These are phyloP conservation scores for Oryzias dopingdopingensis DNA, from an alignment of 2,797 vertebrate genomes.

Conservation along the genomic window DNA sequence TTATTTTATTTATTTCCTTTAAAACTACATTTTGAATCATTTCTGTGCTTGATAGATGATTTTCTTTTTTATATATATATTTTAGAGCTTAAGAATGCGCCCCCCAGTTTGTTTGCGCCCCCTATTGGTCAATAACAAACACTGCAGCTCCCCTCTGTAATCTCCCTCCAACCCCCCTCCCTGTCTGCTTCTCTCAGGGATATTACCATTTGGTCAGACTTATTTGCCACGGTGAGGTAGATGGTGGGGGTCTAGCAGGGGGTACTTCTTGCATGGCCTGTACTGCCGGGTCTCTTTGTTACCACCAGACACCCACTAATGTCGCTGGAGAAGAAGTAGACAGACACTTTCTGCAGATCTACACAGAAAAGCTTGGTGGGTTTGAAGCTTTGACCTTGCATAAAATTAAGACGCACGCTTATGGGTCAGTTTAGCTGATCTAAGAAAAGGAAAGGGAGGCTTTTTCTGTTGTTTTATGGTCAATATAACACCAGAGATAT, in stretches of 20 bases:
- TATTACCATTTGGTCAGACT: conserved; percentile 76
- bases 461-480: conserved; percentile 6
- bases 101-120: conserved; percentile 45
- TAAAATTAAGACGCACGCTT: conserved; percentile 12
- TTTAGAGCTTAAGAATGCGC: not conserved
- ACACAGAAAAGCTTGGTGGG: conserved; percentile 5
- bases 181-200: conserved; percentile 66
- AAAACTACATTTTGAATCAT: not conserved
- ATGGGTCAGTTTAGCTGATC: not conserved
- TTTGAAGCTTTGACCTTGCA: conserved; percentile 47
- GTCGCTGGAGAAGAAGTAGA: conserved; percentile 27
- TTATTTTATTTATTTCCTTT: not conserved
- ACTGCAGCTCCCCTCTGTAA: conserved; percentile 48
- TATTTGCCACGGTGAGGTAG: conserved; percentile 71
- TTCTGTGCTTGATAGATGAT: not conserved
- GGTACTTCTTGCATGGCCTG: conserved; percentile 59
- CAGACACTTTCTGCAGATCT: conserved; percentile 24
- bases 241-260: conserved; percentile 67
- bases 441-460: not conserved
- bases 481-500: not conserved
- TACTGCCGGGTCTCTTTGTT: conserved; percentile 57
- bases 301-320: conserved; percentile 47
- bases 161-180: conserved; percentile 39
- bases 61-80: not conserved
- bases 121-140: conserved; percentile 57